phyloP scores from a whole-genome alignment of 2,797 vertebrate species.

The Carcharodon carcharias region DNA sequence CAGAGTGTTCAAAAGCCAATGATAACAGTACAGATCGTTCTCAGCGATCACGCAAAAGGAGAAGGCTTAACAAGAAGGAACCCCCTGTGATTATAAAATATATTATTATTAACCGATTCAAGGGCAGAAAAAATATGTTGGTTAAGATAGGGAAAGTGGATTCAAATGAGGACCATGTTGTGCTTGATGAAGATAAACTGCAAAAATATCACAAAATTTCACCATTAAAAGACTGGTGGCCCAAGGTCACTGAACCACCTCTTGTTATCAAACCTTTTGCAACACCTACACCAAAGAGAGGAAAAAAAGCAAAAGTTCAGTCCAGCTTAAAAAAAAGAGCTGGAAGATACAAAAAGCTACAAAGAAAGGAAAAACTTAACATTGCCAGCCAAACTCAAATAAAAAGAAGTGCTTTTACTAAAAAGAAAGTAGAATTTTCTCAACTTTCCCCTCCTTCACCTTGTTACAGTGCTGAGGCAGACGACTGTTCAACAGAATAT shows the following conservation, averaged over 20 bases:
- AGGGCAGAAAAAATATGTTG: conserved; percentile 97
- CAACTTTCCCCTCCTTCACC: conserved; percentile 71
- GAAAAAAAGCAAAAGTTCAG: conserved; percentile 75
- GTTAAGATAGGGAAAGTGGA: conserved; percentile 89
- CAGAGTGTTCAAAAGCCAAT: conserved; percentile 51
- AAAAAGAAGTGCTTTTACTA: conserved; percentile 59
- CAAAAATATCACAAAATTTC: conserved; percentile 78
- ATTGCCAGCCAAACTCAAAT: neutral
- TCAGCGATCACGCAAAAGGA: conserved; percentile 75
- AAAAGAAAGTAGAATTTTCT: conserved; percentile 48
- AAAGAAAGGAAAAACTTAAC: conserved; percentile 52
- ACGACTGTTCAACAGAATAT: conserved; percentile 79
- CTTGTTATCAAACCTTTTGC: conserved; percentile 78
- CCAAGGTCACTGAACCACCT: conserved; percentile 84
- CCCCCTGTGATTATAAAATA: conserved; percentile 97
- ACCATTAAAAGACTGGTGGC: conserved; percentile 94
- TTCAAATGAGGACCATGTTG: conserved; percentile 70
- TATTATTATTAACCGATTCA: conserved; percentile 97
- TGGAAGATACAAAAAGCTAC: conserved; percentile 61
- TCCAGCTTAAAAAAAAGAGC: conserved; percentile 67
- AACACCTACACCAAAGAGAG: conserved; percentile 82
- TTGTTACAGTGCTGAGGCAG: conserved; percentile 75
- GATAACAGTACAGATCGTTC: conserved; percentile 45
- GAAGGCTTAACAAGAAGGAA: conserved; percentile 77
- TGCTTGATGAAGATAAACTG: conserved; percentile 80